A percentile compares a stretch with the other conserved stretches of the same genome.
Evolutionary conservation across 2,888 invertebrate genomes (phyloP).

Genomic region (Neoascia interrupta): DNA sequence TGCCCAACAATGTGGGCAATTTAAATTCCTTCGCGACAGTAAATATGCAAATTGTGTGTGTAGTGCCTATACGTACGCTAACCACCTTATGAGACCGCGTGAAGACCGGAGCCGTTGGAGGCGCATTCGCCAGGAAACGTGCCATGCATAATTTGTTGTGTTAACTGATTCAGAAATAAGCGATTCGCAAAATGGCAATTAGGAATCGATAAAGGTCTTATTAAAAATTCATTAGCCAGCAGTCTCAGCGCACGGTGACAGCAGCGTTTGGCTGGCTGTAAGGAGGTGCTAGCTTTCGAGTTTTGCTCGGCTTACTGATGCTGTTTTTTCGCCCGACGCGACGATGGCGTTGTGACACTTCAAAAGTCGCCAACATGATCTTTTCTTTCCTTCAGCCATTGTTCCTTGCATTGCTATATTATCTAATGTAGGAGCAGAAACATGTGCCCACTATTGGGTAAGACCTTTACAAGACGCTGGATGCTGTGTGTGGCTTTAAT

Average conservation of each 20-base stretch:
- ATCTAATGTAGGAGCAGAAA: slow-evolving; percentile 8
- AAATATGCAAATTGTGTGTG: slow-evolving; percentile 62
- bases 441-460: slow-evolving; percentile 20
- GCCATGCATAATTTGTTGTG: slow-evolving; percentile 68
- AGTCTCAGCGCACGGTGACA: slow-evolving; percentile 12
- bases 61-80: neutral
- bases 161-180: slow-evolving; percentile 68
- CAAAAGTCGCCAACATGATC: slow-evolving; percentile 16
- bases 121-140: slow-evolving; percentile 62
- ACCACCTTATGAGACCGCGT: slow-evolving; percentile 5
- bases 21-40: slow-evolving; percentile 60
- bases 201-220: slow-evolving; percentile 70
- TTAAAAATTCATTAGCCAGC: slow-evolving; percentile 68
- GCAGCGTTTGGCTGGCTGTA: neutral
- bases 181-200: slow-evolving; percentile 70
- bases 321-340: slow-evolving; percentile 1
- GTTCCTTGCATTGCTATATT: slow-evolving; percentile 45
- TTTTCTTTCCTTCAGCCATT: slow-evolving; percentile 10
- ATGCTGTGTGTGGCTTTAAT: slow-evolving; percentile 69
- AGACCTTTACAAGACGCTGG: no score
- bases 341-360: slow-evolving; percentile 60
- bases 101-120: slow-evolving; percentile 21
- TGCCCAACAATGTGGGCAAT: slow-evolving; percentile 59
- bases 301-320: slow-evolving; percentile 34
- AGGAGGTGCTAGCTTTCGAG: slow-evolving; percentile 31